Percentiles rank a stretch among this genome's conserved stretches.
These are phyloP conservation scores for Sinella curviseta DNA, from an alignment of 1,140 invertebrate genomes.

Conservation along the genomic window DNA sequence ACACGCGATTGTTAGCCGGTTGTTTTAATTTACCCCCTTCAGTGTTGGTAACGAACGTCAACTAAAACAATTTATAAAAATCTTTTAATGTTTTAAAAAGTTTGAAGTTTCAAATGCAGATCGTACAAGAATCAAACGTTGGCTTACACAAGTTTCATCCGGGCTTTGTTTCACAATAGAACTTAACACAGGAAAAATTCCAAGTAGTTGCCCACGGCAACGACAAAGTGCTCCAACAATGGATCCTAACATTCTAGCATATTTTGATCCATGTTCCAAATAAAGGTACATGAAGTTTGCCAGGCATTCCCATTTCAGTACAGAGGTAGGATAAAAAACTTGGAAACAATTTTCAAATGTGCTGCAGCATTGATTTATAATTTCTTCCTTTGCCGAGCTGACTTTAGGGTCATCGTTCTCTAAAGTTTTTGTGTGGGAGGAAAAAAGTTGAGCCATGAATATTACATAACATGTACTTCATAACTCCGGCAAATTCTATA, in stretches of 20 bases:
- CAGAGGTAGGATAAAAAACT: conserved; percentile 91
- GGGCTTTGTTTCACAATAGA: conserved; percentile 39
- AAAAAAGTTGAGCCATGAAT: background rate
- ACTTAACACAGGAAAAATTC: conserved; percentile 46
- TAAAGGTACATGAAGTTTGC: conserved; percentile 58
- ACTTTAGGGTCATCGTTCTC: conserved; percentile 6
- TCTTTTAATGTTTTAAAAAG: background rate
- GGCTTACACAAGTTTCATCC: conserved; percentile 44
- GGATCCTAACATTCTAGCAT: conserved; percentile 73
- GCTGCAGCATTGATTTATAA: conserved; percentile 84
- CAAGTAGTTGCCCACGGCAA: conserved; percentile 71
- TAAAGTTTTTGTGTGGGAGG: too few species aligned
- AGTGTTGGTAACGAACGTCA: conserved; percentile 46
- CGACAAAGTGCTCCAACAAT: conserved; percentile 78
- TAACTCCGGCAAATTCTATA: too few species aligned
- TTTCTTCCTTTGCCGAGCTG: conserved; percentile 55
- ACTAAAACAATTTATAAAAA: conserved; percentile 18
- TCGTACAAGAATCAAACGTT: too few species aligned
- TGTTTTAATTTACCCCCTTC: conserved; percentile 46
- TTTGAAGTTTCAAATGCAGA: background rate
- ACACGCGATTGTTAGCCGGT: conserved; percentile 41
- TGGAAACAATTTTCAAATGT: conserved; percentile 91
- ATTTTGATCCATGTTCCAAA: conserved; percentile 60
- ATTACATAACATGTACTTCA: background rate
- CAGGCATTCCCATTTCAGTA: conserved; percentile 86